Evolutionary conservation across 2,888 invertebrate genomes (phyloP).

Genomic region (Carterocephalus palaemon): DNA sequence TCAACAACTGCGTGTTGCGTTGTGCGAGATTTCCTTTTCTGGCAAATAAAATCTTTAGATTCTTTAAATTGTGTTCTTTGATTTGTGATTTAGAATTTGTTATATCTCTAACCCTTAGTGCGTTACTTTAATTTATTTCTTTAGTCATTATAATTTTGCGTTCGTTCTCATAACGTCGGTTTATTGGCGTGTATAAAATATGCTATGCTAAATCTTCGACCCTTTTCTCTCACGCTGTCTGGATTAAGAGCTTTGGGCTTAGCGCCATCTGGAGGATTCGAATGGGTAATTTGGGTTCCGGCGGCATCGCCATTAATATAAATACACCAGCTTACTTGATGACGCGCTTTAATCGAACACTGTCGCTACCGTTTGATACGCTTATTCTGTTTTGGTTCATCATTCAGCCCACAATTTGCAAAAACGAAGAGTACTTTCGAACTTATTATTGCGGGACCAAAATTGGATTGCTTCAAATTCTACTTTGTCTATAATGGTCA

Average conservation of each 20-base stretch:
- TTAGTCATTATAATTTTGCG: too few relatives aligned
- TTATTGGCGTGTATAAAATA: neutral
- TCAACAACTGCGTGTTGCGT: too few relatives aligned
- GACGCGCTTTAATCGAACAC: slow-evolving; percentile 5
- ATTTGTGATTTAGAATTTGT: too few relatives aligned
- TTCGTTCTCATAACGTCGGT: neutral
- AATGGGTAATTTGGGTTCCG: slow-evolving; percentile 21
- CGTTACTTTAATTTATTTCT: too few relatives aligned
- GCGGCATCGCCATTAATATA: slow-evolving; percentile 4
- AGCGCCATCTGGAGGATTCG: slow-evolving; percentile 14
- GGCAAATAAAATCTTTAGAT: too few relatives aligned
- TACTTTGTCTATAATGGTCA: too few relatives aligned
- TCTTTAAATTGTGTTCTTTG: too few relatives aligned
- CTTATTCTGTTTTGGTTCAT: neutral
- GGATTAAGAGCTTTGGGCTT: slow-evolving; percentile 18
- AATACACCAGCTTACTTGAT: slow-evolving; percentile 6
- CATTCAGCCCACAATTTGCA: neutral
- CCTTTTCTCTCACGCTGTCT: slow-evolving; percentile 22
- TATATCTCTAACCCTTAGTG: too few relatives aligned
- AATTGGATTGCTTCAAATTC: too few relatives aligned
- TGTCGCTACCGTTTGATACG: slow-evolving; percentile 1
- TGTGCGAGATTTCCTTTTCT: too few relatives aligned
- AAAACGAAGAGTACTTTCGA: too few relatives aligned
- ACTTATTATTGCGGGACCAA: too few relatives aligned
- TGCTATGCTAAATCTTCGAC: slow-evolving; percentile 5